Evolutionary conservation across 1,140 invertebrate species (phyloP).

Genomic region (Colletes latitarsis): DNA sequence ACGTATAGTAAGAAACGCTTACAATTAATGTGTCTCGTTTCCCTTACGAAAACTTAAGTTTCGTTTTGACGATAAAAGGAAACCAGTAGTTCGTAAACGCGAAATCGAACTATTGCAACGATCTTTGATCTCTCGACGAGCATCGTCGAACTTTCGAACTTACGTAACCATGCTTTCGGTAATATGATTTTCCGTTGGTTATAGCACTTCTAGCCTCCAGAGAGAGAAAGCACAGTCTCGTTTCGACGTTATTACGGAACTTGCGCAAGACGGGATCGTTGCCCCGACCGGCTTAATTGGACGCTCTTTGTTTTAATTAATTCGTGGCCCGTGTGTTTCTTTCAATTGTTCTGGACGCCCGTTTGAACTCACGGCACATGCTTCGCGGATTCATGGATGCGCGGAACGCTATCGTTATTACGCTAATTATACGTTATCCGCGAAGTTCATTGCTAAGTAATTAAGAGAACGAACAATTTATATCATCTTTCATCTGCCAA

Average conservation of each 20-base stretch:
- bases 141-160: slow-evolving; percentile 33
- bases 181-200: slow-evolving; percentile 29
- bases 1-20: too few species aligned
- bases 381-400: neutral
- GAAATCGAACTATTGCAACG: neutral
- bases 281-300: slow-evolving; percentile 29
- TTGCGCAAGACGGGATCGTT: slow-evolving; percentile 35
- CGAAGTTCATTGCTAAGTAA: slow-evolving; percentile 12
- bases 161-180: slow-evolving; percentile 25
- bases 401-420: neutral
- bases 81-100: neutral
- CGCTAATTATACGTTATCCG: slow-evolving; percentile 11
- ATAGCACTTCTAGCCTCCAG: neutral
- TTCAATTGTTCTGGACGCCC: slow-evolving; percentile 27
- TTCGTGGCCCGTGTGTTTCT: neutral
- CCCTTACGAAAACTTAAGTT: too few species aligned
- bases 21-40: too few species aligned
- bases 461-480: neutral
- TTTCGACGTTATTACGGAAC: slow-evolving; percentile 34
- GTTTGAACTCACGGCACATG: neutral
- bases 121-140: slow-evolving; percentile 1
- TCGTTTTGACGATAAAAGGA: neutral
- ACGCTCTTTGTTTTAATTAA: slow-evolving; percentile 41
- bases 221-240: slow-evolving; percentile 24
- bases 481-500: neutral